These are phyloP conservation scores for Lasioglossum marginatum DNA, from an alignment of 2,888 invertebrate species.

Conservation along the genomic window DNA sequence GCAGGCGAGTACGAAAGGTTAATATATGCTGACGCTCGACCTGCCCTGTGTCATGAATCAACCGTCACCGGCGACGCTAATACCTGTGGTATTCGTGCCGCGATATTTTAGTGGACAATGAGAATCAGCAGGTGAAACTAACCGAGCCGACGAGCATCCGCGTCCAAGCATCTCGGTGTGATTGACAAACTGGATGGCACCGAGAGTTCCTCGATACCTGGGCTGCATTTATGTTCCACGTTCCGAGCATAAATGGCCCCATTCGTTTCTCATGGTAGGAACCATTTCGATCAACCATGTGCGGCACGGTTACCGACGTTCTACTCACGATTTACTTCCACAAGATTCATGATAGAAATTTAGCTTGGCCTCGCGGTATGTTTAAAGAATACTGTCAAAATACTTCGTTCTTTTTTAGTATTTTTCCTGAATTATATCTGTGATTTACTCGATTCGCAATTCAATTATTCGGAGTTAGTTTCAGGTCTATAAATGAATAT, in stretches of 20 bases:
- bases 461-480: no score
- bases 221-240: background rate
- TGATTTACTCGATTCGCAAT: no score
- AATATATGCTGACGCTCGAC: conserved; percentile 71
- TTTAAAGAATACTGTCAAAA: no score
- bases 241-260: background rate
- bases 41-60: conserved; percentile 65
- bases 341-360: no score
- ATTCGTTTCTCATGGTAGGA: background rate
- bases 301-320: background rate
- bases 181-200: background rate
- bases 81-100: conserved; percentile 69
- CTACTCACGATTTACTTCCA: background rate
- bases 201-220: background rate
- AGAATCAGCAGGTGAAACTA: conserved; percentile 32
- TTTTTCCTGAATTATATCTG: no score
- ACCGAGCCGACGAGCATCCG: conserved; percentile 16
- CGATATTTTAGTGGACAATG: conserved; percentile 74
- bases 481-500: no score
- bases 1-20: conserved; percentile 62
- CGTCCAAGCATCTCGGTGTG: background rate
- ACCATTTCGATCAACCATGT: background rate
- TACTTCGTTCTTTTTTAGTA: no score
- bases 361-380: no score
- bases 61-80: conserved; percentile 56